A percentile compares a stretch with the other conserved stretches of the same genome.
Conservation (phyloP, 2,797 vertebrate species). For the Sorex maritimensis region DNA sequence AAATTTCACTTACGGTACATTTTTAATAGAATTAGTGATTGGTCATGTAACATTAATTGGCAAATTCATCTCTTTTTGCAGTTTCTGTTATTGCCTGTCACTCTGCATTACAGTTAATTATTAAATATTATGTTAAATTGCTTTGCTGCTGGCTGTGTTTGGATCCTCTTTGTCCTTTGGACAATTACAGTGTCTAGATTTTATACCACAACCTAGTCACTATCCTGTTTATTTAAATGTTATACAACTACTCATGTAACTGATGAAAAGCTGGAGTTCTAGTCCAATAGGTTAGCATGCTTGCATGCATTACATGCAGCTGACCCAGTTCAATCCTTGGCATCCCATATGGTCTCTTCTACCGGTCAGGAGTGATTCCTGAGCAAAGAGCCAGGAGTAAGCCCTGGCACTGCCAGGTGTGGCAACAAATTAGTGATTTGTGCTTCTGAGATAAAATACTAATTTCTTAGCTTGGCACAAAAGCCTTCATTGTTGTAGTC, state of each 20-base stretch:
- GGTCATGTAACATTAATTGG: constrained; percentile 34
- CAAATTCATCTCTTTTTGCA: constrained; percentile 50
- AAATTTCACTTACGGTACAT: no score
- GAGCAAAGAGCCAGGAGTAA: no score
- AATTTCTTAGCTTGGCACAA: background rate
- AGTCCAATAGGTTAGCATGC: no score
- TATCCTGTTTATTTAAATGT: background rate
- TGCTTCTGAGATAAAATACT: background rate
- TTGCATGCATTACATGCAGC: no score
- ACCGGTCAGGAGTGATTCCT: no score
- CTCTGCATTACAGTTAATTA: background rate
- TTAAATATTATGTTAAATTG: background rate
- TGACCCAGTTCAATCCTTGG: no score
- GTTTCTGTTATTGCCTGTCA: constrained; percentile 40
- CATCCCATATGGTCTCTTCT: no score
- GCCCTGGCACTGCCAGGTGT: no score
- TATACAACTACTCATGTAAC: background rate
- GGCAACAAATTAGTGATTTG: background rate
- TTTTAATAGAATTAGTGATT: constrained; percentile 57
- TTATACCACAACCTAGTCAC: background rate
- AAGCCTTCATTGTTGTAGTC: constrained; percentile 5
- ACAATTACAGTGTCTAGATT: background rate
- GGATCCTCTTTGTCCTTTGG: background rate
- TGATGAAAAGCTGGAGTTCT: no score
- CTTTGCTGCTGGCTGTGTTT: background rate